Base-by-base conservation (phyloP, 1,140 invertebrate species). In the Heliconius nattereri region DNA sequence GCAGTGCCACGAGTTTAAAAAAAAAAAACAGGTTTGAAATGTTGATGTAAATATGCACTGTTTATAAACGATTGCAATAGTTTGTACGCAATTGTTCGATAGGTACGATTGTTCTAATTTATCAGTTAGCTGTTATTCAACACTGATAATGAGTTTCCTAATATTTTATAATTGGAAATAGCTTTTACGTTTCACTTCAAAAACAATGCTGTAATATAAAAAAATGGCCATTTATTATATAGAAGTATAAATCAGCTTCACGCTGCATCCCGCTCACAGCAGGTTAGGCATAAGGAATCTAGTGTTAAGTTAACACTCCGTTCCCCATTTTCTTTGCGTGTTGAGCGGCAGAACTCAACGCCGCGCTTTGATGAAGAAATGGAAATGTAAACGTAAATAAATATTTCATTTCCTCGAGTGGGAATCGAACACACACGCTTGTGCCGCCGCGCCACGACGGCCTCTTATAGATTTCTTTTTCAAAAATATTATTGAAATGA, bases 11-110 rank as follows among this genome's bases (percentile, higher is more conserved):
- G 23, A 26, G 60, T 66, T 66, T 66, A 66, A 66, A 66, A 66
- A 60, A n/a, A n/a, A 66, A 66, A 66, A 90, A 90, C 90, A 84
- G 86, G 81, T 81, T 78, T 84, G 82, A 85, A 84, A 76, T 83
- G 82, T 82, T 74, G 84, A 73, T 86, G 89, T 89, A 87, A 88
- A 90, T 87, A 91, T 85, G 81, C 75, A 81, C 76, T 92, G 88
- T 91, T 92, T 92, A 91, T 86, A 90, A 92, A 92, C 91, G 85
- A 78, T 89, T 91, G 85, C 87, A 86, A 89, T 89, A 84, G 85
- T 85, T 84, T 80, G 85, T 82, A 86, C 85, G 81, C 82, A 82
- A 90, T 86, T 87, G 87, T 87, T 90, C 85, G 80, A 81, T 83
- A 35, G 32, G 32, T 35, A 84, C 83, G 85, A 89, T 91, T 89